A percentile compares a stretch with the other conserved stretches of the same genome.
phyloP scores from a whole-genome alignment of 2,113 vertebrate genomes.

The Lagenorhynchus albirostris region DNA sequence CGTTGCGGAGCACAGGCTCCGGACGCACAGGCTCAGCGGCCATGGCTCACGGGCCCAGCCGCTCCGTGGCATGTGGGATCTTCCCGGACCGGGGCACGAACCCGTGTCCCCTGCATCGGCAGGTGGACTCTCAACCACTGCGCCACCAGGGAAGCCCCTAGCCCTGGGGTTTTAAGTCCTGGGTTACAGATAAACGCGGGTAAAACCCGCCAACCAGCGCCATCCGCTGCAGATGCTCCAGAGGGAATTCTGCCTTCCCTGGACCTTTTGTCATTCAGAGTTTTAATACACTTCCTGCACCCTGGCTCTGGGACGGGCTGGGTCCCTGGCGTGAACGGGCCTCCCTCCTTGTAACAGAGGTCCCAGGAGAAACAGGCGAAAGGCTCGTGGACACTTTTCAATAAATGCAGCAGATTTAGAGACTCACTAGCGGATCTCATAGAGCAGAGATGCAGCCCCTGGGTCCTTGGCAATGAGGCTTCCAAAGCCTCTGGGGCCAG shows the following conservation, averaged over 20 bases:
- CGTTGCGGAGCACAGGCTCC: no score
- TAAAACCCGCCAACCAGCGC: background rate
- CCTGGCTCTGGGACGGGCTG: background rate
- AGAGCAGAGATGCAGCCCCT: no score
- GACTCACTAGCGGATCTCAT: background rate
- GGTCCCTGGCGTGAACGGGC: fast-evolving
- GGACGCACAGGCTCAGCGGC: no score
- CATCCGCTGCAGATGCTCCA: background rate
- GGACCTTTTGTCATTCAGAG: background rate
- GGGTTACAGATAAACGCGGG: background rate
- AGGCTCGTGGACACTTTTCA: background rate
- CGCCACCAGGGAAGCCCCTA: no score
- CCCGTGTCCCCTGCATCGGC: no score
- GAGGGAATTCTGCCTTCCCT: background rate
- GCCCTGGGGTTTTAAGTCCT: background rate
- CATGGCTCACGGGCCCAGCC: no score
- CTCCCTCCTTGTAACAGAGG: background rate
- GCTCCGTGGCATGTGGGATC: no score
- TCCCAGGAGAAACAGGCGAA: background rate
- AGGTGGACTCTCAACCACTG: no score
- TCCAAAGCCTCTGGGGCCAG: background rate
- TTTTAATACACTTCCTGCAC: background rate
- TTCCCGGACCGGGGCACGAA: no score
- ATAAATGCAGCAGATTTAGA: background rate
- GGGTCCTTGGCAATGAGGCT: fast-evolving